Conservation (phyloP, 2,888 invertebrate species). For the Oegoconia quadripuncta region DNA sequence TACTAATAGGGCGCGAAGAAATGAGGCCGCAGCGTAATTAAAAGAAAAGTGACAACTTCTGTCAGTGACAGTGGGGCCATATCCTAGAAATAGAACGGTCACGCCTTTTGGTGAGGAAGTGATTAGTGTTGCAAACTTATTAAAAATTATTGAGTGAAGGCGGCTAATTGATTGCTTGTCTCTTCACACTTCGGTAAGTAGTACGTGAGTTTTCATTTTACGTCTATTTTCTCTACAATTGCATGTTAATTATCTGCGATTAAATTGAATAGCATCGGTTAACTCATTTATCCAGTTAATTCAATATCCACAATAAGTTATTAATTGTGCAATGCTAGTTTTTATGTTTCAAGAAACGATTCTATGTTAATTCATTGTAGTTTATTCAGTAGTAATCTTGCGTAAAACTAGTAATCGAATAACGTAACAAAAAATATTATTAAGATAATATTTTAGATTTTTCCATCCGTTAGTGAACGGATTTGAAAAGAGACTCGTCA, state of each 20-base stretch:
- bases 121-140: conserved; percentile 74
- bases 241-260: conserved; percentile 8
- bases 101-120: conserved; percentile 73
- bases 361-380: neutral
- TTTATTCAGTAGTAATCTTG: neutral
- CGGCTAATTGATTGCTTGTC: conserved; percentile 66
- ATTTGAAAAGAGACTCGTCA: too few species aligned
- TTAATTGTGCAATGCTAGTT: conserved; percentile 4
- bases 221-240: conserved; percentile 28
- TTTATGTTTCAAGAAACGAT: neutral
- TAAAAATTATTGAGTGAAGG: conserved; percentile 78
- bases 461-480: too few species aligned
- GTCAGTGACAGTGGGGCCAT: conserved; percentile 63
- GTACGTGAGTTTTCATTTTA: conserved; percentile 28
- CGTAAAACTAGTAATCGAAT: neutral
- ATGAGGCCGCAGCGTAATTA: conserved; percentile 75
- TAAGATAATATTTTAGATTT: too few species aligned
- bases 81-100: conserved; percentile 70
- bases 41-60: conserved; percentile 77
- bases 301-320: conserved; percentile 4
- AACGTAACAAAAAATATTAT: neutral
- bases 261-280: conserved; percentile 10
- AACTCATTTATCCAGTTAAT: conserved; percentile 9
- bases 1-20: conserved; percentile 79
- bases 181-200: conserved; percentile 36